Conservation (phyloP, 2,888 invertebrate species). For the Aquatica leii region DNA sequence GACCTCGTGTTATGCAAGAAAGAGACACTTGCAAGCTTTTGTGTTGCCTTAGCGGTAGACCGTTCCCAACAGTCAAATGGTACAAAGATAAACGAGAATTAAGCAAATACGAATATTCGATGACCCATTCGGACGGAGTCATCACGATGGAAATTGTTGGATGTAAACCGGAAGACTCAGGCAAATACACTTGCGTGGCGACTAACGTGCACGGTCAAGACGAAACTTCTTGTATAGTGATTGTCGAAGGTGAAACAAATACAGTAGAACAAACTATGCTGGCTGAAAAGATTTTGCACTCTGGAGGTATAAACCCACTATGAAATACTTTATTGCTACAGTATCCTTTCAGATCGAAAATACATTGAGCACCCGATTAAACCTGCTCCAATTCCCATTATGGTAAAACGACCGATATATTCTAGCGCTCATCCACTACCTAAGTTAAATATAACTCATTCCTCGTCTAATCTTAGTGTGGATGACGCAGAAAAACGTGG, state of each 20-base stretch:
- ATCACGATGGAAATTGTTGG: slow-evolving; percentile 96
- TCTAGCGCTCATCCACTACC: slow-evolving; percentile 62
- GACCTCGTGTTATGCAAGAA: slow-evolving; percentile 97
- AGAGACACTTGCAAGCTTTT: slow-evolving; percentile 97
- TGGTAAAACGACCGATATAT: slow-evolving; percentile 65
- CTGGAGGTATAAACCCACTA: slow-evolving; percentile 67
- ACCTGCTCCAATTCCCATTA: slow-evolving; percentile 79
- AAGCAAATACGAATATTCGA: slow-evolving; percentile 88
- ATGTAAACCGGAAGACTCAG: slow-evolving; percentile 94
- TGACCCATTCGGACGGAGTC: slow-evolving; percentile 93
- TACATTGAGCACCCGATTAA: slow-evolving; percentile 87
- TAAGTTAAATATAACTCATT: slow-evolving; percentile 59
- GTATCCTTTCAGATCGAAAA: slow-evolving; percentile 70
- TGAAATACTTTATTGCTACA: slow-evolving; percentile 3
- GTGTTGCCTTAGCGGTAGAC: slow-evolving; percentile 95
- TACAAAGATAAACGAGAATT: slow-evolving; percentile 93
- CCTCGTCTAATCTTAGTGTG: slow-evolving; percentile 58
- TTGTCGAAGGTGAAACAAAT: slow-evolving; percentile 86
- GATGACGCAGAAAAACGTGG: slow-evolving; percentile 62
- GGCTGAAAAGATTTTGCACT: slow-evolving; percentile 88
- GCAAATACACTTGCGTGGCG: slow-evolving; percentile 94
- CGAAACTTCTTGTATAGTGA: slow-evolving; percentile 94
- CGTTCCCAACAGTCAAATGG: slow-evolving; percentile 92
- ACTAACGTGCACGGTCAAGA: slow-evolving; percentile 94
- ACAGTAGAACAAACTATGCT: slow-evolving; percentile 84